Conservation (phyloP, 2,113 vertebrate genomes). For the Paramormyrops kingsleyae region DNA sequence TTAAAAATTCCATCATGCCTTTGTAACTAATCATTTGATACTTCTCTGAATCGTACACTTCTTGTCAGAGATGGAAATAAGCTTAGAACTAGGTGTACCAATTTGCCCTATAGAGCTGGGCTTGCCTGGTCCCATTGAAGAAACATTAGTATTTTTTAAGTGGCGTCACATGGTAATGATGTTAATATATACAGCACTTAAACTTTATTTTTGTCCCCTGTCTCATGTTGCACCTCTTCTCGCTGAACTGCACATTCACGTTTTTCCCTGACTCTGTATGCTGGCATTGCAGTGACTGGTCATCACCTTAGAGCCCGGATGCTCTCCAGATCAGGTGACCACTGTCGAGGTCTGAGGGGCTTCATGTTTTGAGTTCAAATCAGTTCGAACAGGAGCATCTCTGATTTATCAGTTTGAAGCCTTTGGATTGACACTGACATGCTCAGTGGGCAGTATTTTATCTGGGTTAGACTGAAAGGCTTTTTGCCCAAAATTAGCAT, state of each 20-base stretch:
- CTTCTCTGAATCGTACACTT: background rate
- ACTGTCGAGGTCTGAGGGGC: background rate
- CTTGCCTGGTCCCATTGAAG: background rate
- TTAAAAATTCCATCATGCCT: background rate
- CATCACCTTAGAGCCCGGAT: background rate
- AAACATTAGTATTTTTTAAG: background rate
- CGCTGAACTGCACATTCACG: background rate
- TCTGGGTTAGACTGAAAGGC: background rate
- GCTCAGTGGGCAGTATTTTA: background rate
- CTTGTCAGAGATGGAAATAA: background rate
- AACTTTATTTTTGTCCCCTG: background rate
- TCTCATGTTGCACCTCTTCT: background rate
- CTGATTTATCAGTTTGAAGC: background rate
- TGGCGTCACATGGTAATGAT: background rate
- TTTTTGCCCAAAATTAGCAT: background rate
- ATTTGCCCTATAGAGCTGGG: background rate
- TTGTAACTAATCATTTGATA: background rate
- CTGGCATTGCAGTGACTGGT: background rate
- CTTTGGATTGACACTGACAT: background rate
- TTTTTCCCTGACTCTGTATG: background rate
- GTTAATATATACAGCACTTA: background rate
- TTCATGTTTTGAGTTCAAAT: background rate
- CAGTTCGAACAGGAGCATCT: background rate
- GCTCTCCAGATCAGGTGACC: background rate
- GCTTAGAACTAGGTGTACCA: background rate